Base-by-base conservation (phyloP, 2,797 vertebrate genomes). In the Eulemur coronatus region DNA sequence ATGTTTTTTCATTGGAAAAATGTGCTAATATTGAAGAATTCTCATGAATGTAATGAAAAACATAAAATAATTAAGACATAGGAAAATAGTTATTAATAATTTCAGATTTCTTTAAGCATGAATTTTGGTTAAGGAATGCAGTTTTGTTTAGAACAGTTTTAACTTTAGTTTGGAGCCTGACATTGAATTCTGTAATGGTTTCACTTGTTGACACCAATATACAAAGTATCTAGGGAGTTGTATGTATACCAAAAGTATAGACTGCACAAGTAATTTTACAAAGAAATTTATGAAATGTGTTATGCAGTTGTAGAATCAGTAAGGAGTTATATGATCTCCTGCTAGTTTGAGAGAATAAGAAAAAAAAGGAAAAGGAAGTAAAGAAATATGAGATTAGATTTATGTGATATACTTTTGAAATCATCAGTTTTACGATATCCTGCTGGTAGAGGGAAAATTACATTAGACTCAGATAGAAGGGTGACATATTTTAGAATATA, bases 401-500 rank as follows among this genome's bases (percentile, higher is more conserved):
- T 76, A 95, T 81, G 59, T 96, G 72, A 41, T 43, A 95, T 91
- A 67, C 59, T 92, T n/a, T 95, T 79, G 93, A 95, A 96, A 96
- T 96, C 70, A 93, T 89, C 81, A 94, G 43, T 80, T 96, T 96
- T 91, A 96, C 75, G 41, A 89, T 95, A 94, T 30, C 75, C 43
- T 94, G 41, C 48, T 95, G 59, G 73, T 94, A 84, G 30, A n/a
- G 28, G 13, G 14, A 92, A 96, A 94, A 88, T 93, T 96, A 87
- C 84, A 96, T 94, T 96, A 91, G 35, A 70, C 13, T 96, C 57
- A 96, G 69, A 96, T 96, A 72, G 75, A 87, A 89, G 6, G 41
- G 43, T 96, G 93, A 91, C 59, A 94, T 96, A 81, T 96, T 97
- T 96, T 94, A 89, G 84, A 91, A 90, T 87, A 91, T 73, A 65